Evolutionary conservation across 2,113 vertebrate genomes (phyloP), one percentile per base, ranked within the genome.

Genomic region (Marmota monax): DNA sequence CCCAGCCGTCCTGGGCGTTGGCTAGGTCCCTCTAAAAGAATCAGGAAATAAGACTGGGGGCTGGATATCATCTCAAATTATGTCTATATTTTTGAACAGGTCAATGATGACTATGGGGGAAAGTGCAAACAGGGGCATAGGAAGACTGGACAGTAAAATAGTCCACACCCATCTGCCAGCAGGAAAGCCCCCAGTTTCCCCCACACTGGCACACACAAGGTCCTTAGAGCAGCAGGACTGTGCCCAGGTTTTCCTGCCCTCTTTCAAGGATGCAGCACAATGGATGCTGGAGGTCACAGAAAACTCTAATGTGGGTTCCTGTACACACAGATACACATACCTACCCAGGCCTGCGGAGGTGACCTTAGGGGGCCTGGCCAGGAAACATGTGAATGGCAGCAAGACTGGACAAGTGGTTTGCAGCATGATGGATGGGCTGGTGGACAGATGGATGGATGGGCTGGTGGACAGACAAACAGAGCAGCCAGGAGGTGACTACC

Each of bases 361-460:
- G 65, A 22, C 9, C 51, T 10, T 2, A 7, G 42, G 63, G 65
- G 65, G 17, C 70, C 53, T 22, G 4, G 4, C 23, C 23, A 12
- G 77, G 93, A 32, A 63, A 32, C 23, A 7, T 9, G 63, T 53
- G 73, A 80, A 3, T 2, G 6, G 32, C 27, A 61, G 16, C 89
- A 53, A 70, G 37, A 58, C 53, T 25, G 45, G 63, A 67, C 85
- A 80, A 77, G 90, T 48, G 45, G 27, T 65, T 39, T 42, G 70
- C 4, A 12, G 88, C 27, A 5, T 92, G 96, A 97, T 51, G 70
- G 83, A 96, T 90, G 82, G 85, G 58, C 67, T n/a, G 61, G 86
- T 34, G 14, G 92, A 97, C 16, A 1, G 95, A 96, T 78, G 95
- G 96, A 96, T 88, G 89, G 96, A 96, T 97, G 97, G 77, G 39